Base-by-base conservation (phyloP, 2,888 invertebrate species). In the Stenurella melanura region DNA sequence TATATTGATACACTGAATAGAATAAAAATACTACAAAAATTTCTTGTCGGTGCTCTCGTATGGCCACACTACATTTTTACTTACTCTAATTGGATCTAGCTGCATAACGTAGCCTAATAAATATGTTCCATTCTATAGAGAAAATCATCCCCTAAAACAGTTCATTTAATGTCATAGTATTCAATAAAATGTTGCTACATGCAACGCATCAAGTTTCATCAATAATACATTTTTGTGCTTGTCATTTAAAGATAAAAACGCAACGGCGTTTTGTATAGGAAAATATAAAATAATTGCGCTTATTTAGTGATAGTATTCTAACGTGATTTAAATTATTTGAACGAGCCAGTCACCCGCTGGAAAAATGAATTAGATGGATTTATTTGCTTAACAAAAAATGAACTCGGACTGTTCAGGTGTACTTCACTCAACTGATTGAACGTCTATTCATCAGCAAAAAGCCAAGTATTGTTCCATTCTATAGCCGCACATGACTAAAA, bases 401-500 rank as follows among this genome's bases (percentile, higher is more conserved):
- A 75, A 15, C 57, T 74, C 68, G 60, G 26, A 17, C 67, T 57
- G 57, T 73, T 76, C 76, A 76, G 76, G 78, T 78, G 74, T 74
- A 73, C 74, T 74, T 71, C 76, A 74, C 68, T 76, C 71, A 58
- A 66, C 73, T 75, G 78, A 75, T 78, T 75, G 78, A 72, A 72
- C 71, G 73, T 67, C 75, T 75, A 75, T 78, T 75, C 78, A 78
- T 66, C 64, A 38, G 70, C 66, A 75, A 75, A 78, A 71, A 78
- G 76, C 78, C 56, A 15, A 72, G 76, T 71, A 78, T 78, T 78
- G 78, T 78, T 76, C 74, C 50, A 60, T 76, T 74, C 66, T 54
- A 30, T 54, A 57, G 63, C 57, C 19, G 76, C 73, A 76, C 76
- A 70, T 74, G 78, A 74, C 63, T 78, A 61, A 76, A 78, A 76